Base-by-base conservation (phyloP, 1,140 invertebrate species). In the Mactra quadrangularis region DNA sequence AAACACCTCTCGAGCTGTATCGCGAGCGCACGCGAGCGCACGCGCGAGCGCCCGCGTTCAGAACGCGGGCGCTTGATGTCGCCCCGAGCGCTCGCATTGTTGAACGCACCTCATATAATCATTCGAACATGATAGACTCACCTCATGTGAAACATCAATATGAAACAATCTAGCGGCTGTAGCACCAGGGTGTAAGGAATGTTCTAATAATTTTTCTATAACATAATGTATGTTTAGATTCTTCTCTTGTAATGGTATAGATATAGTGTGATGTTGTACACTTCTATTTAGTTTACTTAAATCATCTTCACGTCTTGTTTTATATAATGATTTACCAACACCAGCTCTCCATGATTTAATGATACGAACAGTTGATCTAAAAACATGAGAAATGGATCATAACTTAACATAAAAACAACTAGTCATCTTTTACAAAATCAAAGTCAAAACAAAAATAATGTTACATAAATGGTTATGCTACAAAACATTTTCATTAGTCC, bases 131-230 rank as follows among this genome's bases (percentile, higher is more conserved):
- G n/a, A n/a, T n/a, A n/a, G 6, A 41, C 15, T 41, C 66, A 90
- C 89, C 85, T 89, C 87, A 74, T 87, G 83, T 11, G 85, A 83
- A 35, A 90, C 77, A 41, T 90, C 87, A 62, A 90, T 57, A 66
- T 90, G 89, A 55, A 89, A 74, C 35, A 89, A 77, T 35, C 85
- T 82, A 4, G 84, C 72, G 33, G 62, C n/a, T 27, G 57, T 31
- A 13, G 64, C 33, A 6, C 74, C 77, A n/a, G 83, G 83, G 15
- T 70, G 19, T 3, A 45, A 35, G 0, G 77, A 83, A 50, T 86
- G 38, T 59, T 82, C 45, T 33, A 87, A 47, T 17, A 89, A 68
- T 55, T 35, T 71, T 19, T 64, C 50, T 29, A 84, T 60, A 33
- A 87, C 81, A 41, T 70, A 47, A 7, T 66, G 60, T 3, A 59